These are phyloP conservation scores for Hirudinaria manillensis DNA, from an alignment of 2,888 invertebrate genomes.

Conservation along the genomic window DNA sequence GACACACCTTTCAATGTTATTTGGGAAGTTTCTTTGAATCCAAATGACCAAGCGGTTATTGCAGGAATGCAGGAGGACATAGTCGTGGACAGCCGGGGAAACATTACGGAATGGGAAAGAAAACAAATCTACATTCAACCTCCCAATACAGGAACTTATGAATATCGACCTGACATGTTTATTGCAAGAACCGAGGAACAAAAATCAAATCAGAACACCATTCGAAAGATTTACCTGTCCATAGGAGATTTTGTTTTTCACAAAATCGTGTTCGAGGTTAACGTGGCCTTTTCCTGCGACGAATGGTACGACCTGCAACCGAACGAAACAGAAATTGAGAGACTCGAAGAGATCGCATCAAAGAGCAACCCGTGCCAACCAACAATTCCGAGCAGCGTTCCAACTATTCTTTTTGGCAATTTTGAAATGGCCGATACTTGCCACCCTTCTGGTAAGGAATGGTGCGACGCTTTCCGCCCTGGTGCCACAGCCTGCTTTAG, in stretches of 20 bases:
- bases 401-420: background rate
- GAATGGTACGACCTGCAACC: conserved; percentile 26
- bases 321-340: conserved; percentile 1
- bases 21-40: background rate
- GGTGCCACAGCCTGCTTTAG: conserved; percentile 24
- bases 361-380: conserved; percentile 27
- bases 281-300: background rate
- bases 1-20: background rate
- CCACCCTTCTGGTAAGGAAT: conserved; percentile 6
- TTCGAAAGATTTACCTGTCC: background rate
- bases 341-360: conserved; percentile 13
- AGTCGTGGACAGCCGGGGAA: background rate
- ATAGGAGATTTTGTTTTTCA: background rate
- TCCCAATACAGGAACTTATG: background rate
- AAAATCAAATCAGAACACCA: background rate
- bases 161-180: background rate
- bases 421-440: conserved; percentile 17
- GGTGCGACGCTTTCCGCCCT: conserved; percentile 14
- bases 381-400: conserved; percentile 11
- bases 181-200: background rate
- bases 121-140: background rate
- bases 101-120: background rate
- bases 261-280: background rate
- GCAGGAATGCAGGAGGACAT: background rate
- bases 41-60: background rate